Conservation (phyloP, 1,140 invertebrate species). For the Nephotettix cincticeps region DNA sequence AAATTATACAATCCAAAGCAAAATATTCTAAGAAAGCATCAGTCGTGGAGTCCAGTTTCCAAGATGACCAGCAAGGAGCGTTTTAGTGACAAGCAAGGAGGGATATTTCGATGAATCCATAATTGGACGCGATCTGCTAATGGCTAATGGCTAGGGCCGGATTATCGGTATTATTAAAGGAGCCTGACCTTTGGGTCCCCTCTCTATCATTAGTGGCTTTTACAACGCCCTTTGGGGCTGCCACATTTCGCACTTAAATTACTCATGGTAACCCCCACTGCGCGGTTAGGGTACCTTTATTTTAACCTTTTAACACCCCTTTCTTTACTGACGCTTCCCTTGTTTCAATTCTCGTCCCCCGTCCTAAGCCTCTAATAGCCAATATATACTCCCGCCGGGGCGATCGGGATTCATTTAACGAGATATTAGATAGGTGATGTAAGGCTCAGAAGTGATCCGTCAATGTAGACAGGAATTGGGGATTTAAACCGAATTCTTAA, state of each 20-base stretch:
- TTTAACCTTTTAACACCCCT: constrained; percentile 39
- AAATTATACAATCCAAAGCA: too few relatives aligned
- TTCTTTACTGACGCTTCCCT: constrained; percentile 31
- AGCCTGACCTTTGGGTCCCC: constrained; percentile 23
- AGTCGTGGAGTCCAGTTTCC: too few relatives aligned
- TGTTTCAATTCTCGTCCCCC: constrained; percentile 30
- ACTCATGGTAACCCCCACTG: constrained; percentile 8
- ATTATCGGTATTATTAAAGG: constrained; percentile 22
- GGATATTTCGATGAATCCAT: constrained; percentile 1
- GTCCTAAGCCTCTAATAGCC: constrained; percentile 2
- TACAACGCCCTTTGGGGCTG: constrained; percentile 23
- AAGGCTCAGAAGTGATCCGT: too few relatives aligned
- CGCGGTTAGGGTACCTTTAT: constrained; percentile 33
- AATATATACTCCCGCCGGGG: constrained; percentile 5
- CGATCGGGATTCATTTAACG: constrained; percentile 2
- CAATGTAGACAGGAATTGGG: too few relatives aligned
- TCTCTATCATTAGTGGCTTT: constrained; percentile 31
- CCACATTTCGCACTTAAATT: constrained; percentile 29
- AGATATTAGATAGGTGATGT: constrained; percentile 12
- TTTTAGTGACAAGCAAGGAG: too few relatives aligned
- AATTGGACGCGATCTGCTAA: not conserved
- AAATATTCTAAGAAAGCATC: too few relatives aligned
- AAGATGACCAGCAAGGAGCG: too few relatives aligned
- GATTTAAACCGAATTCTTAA: too few relatives aligned
- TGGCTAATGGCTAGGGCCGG: not conserved